phyloP scores from a whole-genome alignment of 2,797 vertebrate genomes.

The Crax fasciolata region DNA sequence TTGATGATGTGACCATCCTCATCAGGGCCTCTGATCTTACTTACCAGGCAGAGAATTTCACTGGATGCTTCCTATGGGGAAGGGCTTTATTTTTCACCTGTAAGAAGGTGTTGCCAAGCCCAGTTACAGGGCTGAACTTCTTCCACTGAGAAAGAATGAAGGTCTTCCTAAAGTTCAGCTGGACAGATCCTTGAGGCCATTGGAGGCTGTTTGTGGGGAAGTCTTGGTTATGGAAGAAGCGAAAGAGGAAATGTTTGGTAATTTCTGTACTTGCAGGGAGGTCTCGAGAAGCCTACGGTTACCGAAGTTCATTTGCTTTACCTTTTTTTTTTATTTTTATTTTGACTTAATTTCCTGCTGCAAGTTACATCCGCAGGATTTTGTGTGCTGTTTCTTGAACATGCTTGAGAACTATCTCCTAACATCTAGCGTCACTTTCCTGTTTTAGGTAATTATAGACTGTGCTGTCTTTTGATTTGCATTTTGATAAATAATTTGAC shows the following conservation, averaged over 20 bases:
- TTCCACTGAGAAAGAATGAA: neutral
- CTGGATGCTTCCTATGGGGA: neutral
- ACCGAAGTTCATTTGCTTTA: neutral
- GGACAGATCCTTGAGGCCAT: neutral
- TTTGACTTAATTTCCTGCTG: neutral
- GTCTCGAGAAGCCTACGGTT: neutral
- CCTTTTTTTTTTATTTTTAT: neutral
- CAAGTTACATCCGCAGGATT: neutral
- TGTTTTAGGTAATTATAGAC: conserved; percentile 19
- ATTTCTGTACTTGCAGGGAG: neutral
- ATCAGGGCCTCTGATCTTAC: neutral
- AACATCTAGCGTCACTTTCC: neutral
- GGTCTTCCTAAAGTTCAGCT: neutral
- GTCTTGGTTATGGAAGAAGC: neutral
- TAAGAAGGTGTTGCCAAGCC: neutral
- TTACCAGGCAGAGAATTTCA: neutral
- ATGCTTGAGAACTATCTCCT: neutral
- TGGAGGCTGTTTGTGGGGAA: neutral
- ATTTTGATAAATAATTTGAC: neutral
- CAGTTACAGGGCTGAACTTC: neutral
- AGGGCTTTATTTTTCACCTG: neutral
- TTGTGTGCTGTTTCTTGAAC: neutral
- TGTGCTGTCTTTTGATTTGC: neutral
- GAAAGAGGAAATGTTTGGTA: neutral
- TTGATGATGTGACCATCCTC: neutral